Evolutionary conservation across 2,113 vertebrate species (phyloP).

Genomic region (Microtus richardsoni): DNA sequence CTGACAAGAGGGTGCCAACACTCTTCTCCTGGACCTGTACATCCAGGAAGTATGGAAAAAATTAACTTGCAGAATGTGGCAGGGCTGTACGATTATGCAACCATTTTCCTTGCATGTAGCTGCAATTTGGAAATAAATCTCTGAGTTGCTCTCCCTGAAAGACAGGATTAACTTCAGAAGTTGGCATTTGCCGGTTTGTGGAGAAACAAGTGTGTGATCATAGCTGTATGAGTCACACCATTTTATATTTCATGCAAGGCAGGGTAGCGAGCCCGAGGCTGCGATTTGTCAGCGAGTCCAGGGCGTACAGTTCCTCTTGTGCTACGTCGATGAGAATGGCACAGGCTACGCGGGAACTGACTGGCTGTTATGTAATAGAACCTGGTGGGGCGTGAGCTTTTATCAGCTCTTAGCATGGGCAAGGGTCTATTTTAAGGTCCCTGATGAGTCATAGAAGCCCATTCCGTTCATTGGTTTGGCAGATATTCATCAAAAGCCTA

Average conservation of each 20-base stretch:
- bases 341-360: background rate
- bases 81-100: background rate
- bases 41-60: background rate
- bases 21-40: background rate
- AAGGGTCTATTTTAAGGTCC: background rate
- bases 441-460: background rate
- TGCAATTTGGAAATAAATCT: background rate
- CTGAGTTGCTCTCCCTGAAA: constrained; percentile 26
- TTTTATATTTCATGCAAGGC: constrained; percentile 39
- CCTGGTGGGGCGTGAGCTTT: background rate
- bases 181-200: constrained; percentile 33
- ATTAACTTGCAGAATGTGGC: background rate
- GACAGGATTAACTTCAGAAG: constrained; percentile 53
- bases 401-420: fast-evolving
- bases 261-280: background rate
- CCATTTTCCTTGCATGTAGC: background rate
- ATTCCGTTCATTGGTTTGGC: background rate
- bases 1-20: background rate
- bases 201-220: constrained; percentile 49
- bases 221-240: constrained; percentile 53
- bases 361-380: background rate
- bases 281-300: constrained; percentile 2
- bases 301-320: background rate
- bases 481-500: constrained; percentile 7
- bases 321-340: background rate